Base-by-base conservation (phyloP, 2,797 vertebrate genomes). In the Kryptolebias ocellatus region DNA sequence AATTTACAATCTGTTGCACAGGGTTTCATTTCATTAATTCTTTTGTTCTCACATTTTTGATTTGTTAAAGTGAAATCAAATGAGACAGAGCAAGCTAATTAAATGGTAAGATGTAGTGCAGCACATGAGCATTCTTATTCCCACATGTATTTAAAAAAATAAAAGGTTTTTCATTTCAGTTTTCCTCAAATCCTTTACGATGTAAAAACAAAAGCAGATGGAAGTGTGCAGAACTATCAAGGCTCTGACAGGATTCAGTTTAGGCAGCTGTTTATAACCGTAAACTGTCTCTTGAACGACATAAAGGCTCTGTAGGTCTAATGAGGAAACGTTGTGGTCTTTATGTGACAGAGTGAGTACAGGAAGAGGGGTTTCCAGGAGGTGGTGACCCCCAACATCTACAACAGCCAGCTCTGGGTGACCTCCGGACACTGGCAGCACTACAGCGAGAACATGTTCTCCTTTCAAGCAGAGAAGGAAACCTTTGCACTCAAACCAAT, bases 361-460 rank as follows among this genome's bases (percentile, higher is more conserved):
- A 92, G 91, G 82, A 96, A 95, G 74, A 94, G 96, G 67, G 97
- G 97, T 7, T 99, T 99, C 90, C 96, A 97, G 88, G 97, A 99
- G 79, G 97, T 99, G 45, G 95, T 99, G 80, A 95, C 96, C 15
- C 98, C 97, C 24, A 99, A 99, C 79, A 94, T 99, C 86, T 99
- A 95, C 90, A 99, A 99, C 84, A 97, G 96, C 90, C 98, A 97
- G 57, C 93, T 99, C 11, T 99, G 98, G 98, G 85, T 97, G 92
- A 98, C 96, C 5, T 99, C 98, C 0, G 98, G 98, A 2, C 98
- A 99, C 83, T 99, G 98, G 98, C 94, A 99, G 85, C 97, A 98
- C 86, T 99, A 99, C 91, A 97, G 96, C 0, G 97, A 99, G 45
- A 98, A 98, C 86, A 99, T 99, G 96, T 99, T 99, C 90, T 97